These are phyloP conservation scores for Leptocoma aspasia DNA, from an alignment of 2,113 vertebrate genomes.

Conservation along the genomic window DNA sequence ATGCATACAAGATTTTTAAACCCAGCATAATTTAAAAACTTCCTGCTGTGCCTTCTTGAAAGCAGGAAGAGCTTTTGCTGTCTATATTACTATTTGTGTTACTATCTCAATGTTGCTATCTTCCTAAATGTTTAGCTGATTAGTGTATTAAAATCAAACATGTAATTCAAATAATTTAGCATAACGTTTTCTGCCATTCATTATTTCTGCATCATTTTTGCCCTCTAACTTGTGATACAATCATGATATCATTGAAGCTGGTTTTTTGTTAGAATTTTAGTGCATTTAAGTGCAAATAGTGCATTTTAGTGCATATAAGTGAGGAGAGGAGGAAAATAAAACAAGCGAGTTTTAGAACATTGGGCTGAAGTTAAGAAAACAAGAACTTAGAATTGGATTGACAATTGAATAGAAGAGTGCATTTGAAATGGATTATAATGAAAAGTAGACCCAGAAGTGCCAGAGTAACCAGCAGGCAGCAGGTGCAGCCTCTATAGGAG, in stretches of 20 bases:
- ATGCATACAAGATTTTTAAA: neutral
- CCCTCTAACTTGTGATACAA: neutral
- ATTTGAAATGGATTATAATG: neutral
- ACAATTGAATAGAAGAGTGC: neutral
- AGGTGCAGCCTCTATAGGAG: rapidly evolving
- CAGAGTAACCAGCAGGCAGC: neutral
- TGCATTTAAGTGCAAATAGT: neutral
- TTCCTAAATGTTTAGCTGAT: neutral
- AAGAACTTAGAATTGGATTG: neutral
- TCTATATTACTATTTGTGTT: neutral
- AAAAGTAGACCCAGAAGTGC: neutral
- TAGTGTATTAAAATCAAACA: neutral
- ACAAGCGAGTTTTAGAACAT: neutral
- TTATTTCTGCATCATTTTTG: neutral
- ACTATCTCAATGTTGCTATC: neutral
- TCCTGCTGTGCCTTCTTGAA: neutral
- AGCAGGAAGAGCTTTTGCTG: neutral
- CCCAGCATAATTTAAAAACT: neutral
- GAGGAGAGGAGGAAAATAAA: neutral
- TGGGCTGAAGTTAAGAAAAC: neutral
- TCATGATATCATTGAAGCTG: neutral
- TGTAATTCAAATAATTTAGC: neutral
- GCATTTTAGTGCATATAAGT: neutral
- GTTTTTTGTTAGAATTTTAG: neutral
- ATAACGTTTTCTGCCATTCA: neutral